These are phyloP conservation scores for Paragorgia papillata DNA, from an alignment of 92 coral and sea anemone species.

Conservation along the genomic window DNA sequence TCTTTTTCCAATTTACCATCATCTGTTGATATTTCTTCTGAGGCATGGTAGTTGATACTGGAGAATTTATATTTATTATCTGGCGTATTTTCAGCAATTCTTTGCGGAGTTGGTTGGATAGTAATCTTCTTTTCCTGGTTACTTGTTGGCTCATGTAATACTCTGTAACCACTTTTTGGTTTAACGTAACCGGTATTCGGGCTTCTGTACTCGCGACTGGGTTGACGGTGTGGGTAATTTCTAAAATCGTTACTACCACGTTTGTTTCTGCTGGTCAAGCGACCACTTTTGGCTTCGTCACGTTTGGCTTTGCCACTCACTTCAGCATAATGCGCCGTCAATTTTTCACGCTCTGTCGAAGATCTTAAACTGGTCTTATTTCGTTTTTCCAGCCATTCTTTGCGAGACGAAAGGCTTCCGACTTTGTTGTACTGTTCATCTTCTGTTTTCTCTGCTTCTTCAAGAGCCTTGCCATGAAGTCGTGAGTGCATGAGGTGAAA, in stretches of 20 bases:
- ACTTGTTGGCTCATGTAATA: not conserved
- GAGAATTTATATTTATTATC: not conserved
- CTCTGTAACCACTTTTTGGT: slow-evolving; percentile 14
- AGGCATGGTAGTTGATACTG: slow-evolving; percentile 10
- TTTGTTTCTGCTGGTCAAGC: not conserved
- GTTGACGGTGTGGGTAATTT: slow-evolving; percentile 27
- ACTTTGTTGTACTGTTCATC: slow-evolving; percentile 6
- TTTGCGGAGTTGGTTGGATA: too few relatives aligned
- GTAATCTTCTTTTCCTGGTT: too few relatives aligned
- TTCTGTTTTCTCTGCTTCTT: slow-evolving; percentile 27
- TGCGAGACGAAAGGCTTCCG: slow-evolving; percentile 1
- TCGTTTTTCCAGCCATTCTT: slow-evolving; percentile 24
- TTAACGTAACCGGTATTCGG: slow-evolving; percentile 18
- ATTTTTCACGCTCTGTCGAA: not conserved
- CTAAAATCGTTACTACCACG: not conserved
- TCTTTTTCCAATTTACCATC: not conserved
- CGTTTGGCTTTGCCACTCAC: not conserved
- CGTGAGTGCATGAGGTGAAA: slow-evolving; percentile 35
- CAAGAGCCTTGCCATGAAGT: slow-evolving; percentile 34
- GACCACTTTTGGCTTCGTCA: not conserved
- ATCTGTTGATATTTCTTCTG: not conserved
- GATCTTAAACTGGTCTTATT: not conserved
- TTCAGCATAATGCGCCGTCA: not conserved
- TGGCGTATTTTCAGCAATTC: too few relatives aligned
- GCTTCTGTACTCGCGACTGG: slow-evolving; percentile 17